These are phyloP conservation scores for Pentalonia nigronervosa DNA, from an alignment of 1,140 invertebrate genomes.

Conservation along the genomic window DNA sequence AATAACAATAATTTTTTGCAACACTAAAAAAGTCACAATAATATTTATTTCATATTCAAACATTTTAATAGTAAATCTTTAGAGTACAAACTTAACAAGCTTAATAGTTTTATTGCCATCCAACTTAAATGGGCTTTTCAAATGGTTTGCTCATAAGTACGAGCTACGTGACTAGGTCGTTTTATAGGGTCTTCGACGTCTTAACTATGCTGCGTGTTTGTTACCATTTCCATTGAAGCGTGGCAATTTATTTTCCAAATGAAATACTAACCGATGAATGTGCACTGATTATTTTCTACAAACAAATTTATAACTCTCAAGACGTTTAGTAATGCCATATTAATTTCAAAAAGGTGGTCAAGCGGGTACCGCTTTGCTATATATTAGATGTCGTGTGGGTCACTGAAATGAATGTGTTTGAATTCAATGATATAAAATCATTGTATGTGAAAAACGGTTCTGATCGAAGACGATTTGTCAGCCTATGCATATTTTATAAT, in stretches of 20 bases:
- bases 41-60: slow-evolving; percentile 21
- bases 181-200: not conserved
- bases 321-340: not conserved
- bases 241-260: not conserved
- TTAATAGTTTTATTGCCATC: not conserved
- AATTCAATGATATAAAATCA: too few relatives aligned
- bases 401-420: too few relatives aligned
- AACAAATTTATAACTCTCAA: not conserved
- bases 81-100: not conserved
- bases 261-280: not conserved
- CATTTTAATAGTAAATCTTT: not conserved
- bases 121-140: not conserved
- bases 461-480: too few relatives aligned
- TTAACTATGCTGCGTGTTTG: not conserved
- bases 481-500: too few relatives aligned
- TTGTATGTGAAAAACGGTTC: too few relatives aligned
- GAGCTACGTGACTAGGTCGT: not conserved
- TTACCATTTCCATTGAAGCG: not conserved
- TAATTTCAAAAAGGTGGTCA: not conserved
- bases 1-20: not conserved
- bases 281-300: slow-evolving; percentile 3
- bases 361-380: too few relatives aligned
- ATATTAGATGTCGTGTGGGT: too few relatives aligned
- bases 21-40: not conserved
- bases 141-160: not conserved